Evolutionary conservation across 2,888 invertebrate species (phyloP), one percentile per base, ranked within the genome.

Genomic region (Thyatira batis): DNA sequence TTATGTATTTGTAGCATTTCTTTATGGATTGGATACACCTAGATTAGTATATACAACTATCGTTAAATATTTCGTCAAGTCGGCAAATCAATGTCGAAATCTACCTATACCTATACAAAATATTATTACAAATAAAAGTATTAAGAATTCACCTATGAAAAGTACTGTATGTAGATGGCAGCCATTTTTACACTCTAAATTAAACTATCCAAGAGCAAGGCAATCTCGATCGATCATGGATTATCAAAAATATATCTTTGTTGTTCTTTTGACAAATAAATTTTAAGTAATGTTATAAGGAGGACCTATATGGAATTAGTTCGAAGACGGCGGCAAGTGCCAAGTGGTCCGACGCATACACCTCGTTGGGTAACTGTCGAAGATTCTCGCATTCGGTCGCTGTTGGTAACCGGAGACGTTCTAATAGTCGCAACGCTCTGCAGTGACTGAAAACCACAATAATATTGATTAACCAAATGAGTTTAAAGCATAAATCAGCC

Each of bases 331-430:
- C 96, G 1, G 95, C 93, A n/a, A 97, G 84, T 17, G 95, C 94
- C n/a, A 97, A 93, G 80, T 98, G 98, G 85, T 98, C 98, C 0
- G 97, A 98, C 0, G 96, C 96, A 51, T 94, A 92, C 1, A 85
- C 84, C 45, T 89, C 84, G 81, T 97, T 98, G 20, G 98, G 98
- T 69, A 98, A 93, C 8, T 78, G 78, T 10, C 78, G 78, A 89
- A 95, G 53, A 62, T 66, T 62, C 67, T 74, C 60, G 57, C 96
- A 95, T 64, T 97, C 93, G 0, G 77, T 63, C 0, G 86, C 80
- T 0, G 94, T 94, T 2, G 97, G 95, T 57, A 98, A 84, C 10
- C 93, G 92, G 55, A 95, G 95, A 2, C 94, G 90, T 6, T 94
- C 93, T 33, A 95, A 54, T 21, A 96, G 80, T 68, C 92, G 89